These are phyloP conservation scores for Neria commutata DNA, from an alignment of 2,888 invertebrate genomes.

Conservation along the genomic window DNA sequence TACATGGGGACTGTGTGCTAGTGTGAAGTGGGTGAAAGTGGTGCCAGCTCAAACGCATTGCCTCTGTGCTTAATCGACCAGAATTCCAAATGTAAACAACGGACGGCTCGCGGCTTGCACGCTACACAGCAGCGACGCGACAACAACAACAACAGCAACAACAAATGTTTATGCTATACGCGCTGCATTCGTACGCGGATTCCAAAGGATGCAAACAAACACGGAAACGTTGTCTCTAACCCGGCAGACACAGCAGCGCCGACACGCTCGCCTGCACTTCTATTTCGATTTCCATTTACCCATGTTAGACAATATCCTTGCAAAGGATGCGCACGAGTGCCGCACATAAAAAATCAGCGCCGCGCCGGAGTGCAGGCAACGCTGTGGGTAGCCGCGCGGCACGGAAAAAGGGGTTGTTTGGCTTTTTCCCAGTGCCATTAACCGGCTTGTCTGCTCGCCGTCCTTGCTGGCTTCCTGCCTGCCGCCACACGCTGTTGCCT, in stretches of 20 bases:
- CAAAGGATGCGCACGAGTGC: conserved; percentile 3
- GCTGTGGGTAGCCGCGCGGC: not conserved
- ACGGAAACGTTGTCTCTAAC: not conserved
- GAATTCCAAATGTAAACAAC: conserved; percentile 3
- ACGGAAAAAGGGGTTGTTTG: not conserved
- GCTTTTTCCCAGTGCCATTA: not conserved
- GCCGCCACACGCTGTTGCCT: not conserved
- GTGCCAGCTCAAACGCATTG: not conserved
- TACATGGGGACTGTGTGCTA: too few relatives aligned
- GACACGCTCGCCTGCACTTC: too few relatives aligned
- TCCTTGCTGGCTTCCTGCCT: not conserved
- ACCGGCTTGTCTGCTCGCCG: not conserved
- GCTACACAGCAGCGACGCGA: not conserved
- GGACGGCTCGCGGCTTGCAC: too few relatives aligned
- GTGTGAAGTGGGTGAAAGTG: not conserved
- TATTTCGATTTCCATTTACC: too few relatives aligned
- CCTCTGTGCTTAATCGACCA: conserved; percentile 1
- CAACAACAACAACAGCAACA: conserved; percentile 1
- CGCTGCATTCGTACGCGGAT: too few relatives aligned
- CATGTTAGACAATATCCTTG: conserved; percentile 18
- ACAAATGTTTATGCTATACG: too few relatives aligned
- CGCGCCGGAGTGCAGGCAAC: not conserved
- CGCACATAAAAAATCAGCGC: not conserved
- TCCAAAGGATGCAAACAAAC: too few relatives aligned
- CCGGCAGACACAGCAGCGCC: not conserved